phyloP scores from a whole-genome alignment of 1,140 invertebrate genomes.

The Drosophila murphyi region DNA sequence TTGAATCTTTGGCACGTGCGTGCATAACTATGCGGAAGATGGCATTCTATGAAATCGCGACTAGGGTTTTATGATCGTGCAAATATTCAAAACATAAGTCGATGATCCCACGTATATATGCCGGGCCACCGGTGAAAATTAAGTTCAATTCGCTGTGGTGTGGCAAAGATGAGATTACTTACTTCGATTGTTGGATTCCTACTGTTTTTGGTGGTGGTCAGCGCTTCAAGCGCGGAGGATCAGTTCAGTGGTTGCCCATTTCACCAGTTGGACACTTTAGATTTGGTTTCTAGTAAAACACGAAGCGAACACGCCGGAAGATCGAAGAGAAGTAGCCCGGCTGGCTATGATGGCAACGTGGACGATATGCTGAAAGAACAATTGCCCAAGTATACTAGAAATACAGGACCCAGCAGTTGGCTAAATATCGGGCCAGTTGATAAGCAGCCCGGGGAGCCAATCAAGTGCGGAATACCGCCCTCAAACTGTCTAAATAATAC shows the following conservation, averaged over 20 bases:
- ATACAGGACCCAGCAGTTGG: constrained; percentile 33
- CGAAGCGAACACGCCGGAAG: neutral
- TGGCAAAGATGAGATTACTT: constrained; percentile 35
- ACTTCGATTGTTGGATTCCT: neutral
- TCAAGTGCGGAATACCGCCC: constrained; percentile 64
- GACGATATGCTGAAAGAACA: constrained; percentile 53
- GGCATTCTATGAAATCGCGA: constrained; percentile 49
- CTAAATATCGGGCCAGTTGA: constrained; percentile 5
- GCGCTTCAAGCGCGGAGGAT: constrained; percentile 2
- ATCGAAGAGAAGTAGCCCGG: constrained; percentile 40
- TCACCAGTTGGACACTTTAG: neutral
- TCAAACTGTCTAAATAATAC: constrained; percentile 80
- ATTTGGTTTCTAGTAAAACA: neutral
- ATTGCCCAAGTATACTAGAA: constrained; percentile 44
- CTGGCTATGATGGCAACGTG: constrained; percentile 43
- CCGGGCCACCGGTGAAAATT: neutral
- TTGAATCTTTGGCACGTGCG: constrained; percentile 6
- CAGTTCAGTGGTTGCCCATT: constrained; percentile 44
- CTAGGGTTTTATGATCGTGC: constrained; percentile 47
- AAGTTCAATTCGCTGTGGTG: constrained; percentile 39
- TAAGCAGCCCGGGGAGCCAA: constrained; percentile 4
- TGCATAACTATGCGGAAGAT: constrained; percentile 40
- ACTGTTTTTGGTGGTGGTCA: constrained; percentile 16
- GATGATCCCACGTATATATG: constrained; percentile 50
- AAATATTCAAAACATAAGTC: constrained; percentile 19